Evolutionary conservation across 2,797 vertebrate species (phyloP), one percentile per base, ranked within the genome.

Genomic region (Lophotriccus pileatus): DNA sequence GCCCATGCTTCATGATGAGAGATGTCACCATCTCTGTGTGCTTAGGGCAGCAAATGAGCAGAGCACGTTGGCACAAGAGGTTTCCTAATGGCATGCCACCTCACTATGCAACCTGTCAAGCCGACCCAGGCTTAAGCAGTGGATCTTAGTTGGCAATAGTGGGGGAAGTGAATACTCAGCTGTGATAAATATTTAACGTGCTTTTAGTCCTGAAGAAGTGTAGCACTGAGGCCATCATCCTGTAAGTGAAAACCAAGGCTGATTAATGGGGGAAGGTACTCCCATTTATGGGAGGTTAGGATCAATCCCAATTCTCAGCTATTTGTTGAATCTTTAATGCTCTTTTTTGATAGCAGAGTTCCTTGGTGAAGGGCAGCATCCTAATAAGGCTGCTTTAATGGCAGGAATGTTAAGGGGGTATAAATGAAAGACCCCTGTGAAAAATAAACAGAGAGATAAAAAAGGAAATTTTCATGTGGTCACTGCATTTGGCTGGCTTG

Each of bases 171-270:
- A 95, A 93, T 94, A 93, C 93, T 96, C 96, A 89, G 94, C 92
- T 93, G 83, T 96, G 96, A 97, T 97, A 97, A 97, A 97, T 97
- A 97, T 97, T 97, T 97, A 97, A 97, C 94, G 52, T 95, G 97
- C 97, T 97, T 97, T 97, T 97, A 97, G 97, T 91, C 84, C 94
- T 88, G 86, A 96, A 96, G 93, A 94, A 95, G 87, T 93, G 87
- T 93, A 96, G 96, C 92, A 87, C 92, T 74, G 78, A 95, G 93
- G 94, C 93, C 73, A 92, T 96, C 95, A 90, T 95, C 96, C 95
- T 93, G 95, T 90, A 96, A 97, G 95, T 87, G 85, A 94, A 97
- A 96, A 96, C 94, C 95, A 84, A 92, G 90, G 88, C 76, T 97
- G 97, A 97, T 97, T 97, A 97, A 97, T 97, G 97, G 96, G 96